phyloP scores from a whole-genome alignment of 2,113 vertebrate species.

The Misgurnus anguillicaudatus region DNA sequence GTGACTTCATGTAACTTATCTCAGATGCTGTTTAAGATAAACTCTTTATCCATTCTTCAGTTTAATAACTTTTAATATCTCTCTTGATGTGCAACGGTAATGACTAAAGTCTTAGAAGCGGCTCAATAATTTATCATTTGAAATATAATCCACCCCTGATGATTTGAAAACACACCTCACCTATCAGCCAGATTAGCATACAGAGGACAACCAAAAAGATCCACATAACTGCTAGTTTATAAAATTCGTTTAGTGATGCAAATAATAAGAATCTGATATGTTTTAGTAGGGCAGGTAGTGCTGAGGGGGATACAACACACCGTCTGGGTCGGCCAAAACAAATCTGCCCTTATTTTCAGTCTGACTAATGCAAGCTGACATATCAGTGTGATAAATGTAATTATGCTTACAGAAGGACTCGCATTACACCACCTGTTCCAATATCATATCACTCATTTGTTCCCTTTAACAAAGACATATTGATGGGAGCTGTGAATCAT shows the following conservation, averaged over 20 bases:
- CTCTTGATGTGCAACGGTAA: conserved; percentile 21
- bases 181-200: not conserved
- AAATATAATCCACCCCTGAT: conserved; percentile 10
- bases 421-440: conserved; percentile 42
- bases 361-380: conserved; percentile 59
- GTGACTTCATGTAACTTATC: not conserved
- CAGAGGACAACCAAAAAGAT: not conserved
- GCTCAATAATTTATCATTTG: not conserved
- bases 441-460: conserved; percentile 61
- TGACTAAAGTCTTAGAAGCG: not conserved
- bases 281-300: conserved; percentile 40
- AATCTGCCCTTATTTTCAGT: conserved; percentile 46
- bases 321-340: conserved; percentile 38
- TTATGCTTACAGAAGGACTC: conserved; percentile 61
- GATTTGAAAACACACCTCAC: not conserved
- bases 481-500: conserved; percentile 28
- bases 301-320: conserved; percentile 56
- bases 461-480: not conserved
- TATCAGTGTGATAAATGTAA: conserved; percentile 64
- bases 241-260: not conserved
- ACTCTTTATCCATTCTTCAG: not conserved
- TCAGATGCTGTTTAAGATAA: not conserved
- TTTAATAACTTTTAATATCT: conserved; percentile 23
- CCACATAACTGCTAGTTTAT: conserved; percentile 6
- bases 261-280: conserved; percentile 26